phyloP scores from a whole-genome alignment of 2,113 vertebrate genomes.

The Phodopus roborovskii region DNA sequence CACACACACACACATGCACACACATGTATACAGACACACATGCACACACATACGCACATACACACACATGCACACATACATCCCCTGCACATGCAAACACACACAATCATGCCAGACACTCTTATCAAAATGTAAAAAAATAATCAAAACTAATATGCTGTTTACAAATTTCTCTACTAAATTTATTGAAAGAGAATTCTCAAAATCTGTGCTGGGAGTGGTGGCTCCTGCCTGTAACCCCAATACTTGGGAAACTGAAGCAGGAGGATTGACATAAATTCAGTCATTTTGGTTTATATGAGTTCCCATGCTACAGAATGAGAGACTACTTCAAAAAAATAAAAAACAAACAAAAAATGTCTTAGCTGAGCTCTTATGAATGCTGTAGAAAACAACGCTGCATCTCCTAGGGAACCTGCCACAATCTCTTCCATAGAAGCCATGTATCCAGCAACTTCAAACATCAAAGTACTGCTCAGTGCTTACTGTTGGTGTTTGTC shows the following conservation, averaged over 20 bases:
- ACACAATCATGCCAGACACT: background rate
- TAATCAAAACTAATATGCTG: background rate
- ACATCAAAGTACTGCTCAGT: background rate
- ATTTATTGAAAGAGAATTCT: background rate
- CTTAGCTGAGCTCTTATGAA: conserved; percentile 15
- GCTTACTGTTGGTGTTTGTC: background rate
- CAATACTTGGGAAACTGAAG: background rate
- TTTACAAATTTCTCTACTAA: background rate
- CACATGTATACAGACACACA: no score
- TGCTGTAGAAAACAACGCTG: background rate
- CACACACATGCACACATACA: no score
- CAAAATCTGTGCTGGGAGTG: background rate
- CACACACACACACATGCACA: no score
- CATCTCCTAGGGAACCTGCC: background rate
- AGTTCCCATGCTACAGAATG: background rate
- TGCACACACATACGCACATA: no score
- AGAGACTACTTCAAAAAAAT: background rate
- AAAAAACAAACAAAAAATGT: background rate
- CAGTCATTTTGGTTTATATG: background rate
- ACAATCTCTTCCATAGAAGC: background rate
- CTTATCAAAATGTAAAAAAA: background rate
- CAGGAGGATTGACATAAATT: background rate
- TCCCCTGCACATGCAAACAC: no score
- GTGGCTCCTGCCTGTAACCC: background rate
- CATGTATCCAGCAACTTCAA: background rate